Evolutionary conservation across 2,797 vertebrate species (phyloP).

Genomic region (Phrynocephalus guinanensis): DNA sequence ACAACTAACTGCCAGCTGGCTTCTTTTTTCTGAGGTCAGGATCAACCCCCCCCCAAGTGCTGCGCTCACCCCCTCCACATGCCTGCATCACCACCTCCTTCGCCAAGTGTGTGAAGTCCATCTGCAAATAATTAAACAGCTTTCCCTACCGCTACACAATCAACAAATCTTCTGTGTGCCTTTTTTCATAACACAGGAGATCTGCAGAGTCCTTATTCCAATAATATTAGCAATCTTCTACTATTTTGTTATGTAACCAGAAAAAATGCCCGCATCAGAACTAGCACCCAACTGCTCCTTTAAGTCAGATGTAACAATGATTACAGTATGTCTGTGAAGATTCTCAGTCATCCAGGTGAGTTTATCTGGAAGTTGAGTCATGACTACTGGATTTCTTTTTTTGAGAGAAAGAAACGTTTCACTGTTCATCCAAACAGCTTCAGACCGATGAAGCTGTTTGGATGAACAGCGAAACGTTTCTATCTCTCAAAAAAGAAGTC

Average conservation of each 20-base stretch:
- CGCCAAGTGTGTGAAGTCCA: constrained; percentile 62
- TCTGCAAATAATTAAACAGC: constrained; percentile 72
- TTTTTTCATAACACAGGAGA: constrained; percentile 26
- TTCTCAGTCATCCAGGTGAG: no score
- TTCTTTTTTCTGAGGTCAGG: neutral
- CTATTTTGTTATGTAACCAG: neutral
- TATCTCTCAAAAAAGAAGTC: no score
- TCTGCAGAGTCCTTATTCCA: fast-evolving
- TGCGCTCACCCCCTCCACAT: constrained; percentile 35
- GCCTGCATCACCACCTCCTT: constrained; percentile 55
- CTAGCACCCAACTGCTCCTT: constrained; percentile 18
- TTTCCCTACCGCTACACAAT: constrained; percentile 42
- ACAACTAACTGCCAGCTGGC: constrained; percentile 12
- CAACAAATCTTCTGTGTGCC: neutral
- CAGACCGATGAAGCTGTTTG: no score
- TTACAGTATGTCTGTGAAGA: no score
- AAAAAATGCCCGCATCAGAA: neutral
- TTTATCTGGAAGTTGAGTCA: no score
- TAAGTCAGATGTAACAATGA: neutral
- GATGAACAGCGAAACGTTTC: no score
- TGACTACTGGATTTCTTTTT: no score
- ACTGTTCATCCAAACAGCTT: no score
- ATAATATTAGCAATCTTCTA: neutral
- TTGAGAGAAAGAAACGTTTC: no score
- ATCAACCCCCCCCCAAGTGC: neutral